Evolutionary conservation across 2,797 vertebrate genomes (phyloP), one percentile per base, ranked within the genome.

Genomic region (Falco novaeseelandiae): DNA sequence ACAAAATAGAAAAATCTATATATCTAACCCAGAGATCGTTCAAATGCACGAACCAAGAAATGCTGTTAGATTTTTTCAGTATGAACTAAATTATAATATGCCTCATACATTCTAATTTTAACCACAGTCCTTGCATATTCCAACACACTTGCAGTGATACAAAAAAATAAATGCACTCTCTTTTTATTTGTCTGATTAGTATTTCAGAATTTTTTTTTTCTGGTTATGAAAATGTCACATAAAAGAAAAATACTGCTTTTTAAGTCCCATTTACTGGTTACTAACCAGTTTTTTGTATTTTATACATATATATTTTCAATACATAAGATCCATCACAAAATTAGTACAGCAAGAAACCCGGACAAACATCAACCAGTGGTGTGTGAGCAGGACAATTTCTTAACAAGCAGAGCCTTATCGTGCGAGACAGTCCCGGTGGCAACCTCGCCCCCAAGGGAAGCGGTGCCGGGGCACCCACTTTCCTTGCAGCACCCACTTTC

Each of bases 31-130:
- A 98, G 97, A 98, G 98, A 98, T 97, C 83, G 46, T 98, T 98
- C 96, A 98, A 98, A 98, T 98, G 98, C 98, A 98, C 82, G 97
- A 99, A 99, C 98, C 97, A 98, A 98, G 97, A 96, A 98, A 98
- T 97, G 96, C 97, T 97, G 98, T 99, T 99, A 99, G 98, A 98
- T 95, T 88, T 94, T 95, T 98, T 98, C 97, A 97, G 97, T 97
- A 99, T 98, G 98, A 98, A 98, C 98, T 98, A 99, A 99, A 99
- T 98, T 98, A 98, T 97, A 98, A 98, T 98, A 98, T 97, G 98
- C 98, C 98, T 99, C 98, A 98, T 99, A 99, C 99, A 99, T 99
- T 99, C 99, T 99, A 98, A 98, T 98, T 97, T 98, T 98, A 98
- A 98, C 97, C 98, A 98, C 98, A 98, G 98, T 98, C 98, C 98